A percentile compares a stretch with the other conserved stretches of the same genome.
Evolutionary conservation across 2,888 invertebrate species (phyloP).

Genomic region (Limnephilus auricula): DNA sequence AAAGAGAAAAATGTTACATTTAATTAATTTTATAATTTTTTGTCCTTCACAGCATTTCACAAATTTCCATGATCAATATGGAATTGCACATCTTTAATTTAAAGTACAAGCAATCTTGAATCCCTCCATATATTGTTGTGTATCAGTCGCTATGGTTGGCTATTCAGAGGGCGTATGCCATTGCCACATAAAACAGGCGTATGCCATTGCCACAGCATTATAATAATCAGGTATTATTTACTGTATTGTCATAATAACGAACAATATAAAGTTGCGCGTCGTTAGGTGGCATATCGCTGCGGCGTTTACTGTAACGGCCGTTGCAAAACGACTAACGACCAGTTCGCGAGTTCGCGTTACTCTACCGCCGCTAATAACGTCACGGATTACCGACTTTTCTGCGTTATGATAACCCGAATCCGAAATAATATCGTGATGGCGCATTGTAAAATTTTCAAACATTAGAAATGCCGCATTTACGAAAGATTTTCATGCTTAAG

Average conservation of each 20-base stretch:
- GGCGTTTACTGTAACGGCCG: constrained; percentile 32
- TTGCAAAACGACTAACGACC: constrained; percentile 37
- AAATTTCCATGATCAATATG: too few relatives aligned
- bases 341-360: constrained; percentile 48
- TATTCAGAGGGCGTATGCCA: neutral
- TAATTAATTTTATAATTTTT: too few relatives aligned
- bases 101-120: neutral
- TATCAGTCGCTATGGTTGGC: neutral
- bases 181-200: neutral
- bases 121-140: neutral
- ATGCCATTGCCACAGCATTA: neutral
- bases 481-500: neutral
- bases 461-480: constrained; percentile 5
- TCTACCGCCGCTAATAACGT: constrained; percentile 33
- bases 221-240: neutral
- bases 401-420: constrained; percentile 10
- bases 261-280: constrained; percentile 26
- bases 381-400: constrained; percentile 31
- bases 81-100: neutral
- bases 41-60: too few relatives aligned
- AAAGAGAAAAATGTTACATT: too few relatives aligned
- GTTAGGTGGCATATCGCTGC: constrained; percentile 8
- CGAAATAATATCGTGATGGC: constrained; percentile 28
- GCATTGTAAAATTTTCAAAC: neutral
- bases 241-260: constrained; percentile 11